Evolutionary conservation across 2,888 invertebrate species (phyloP).

Genomic region (Hirtodrosophila histrioides): DNA sequence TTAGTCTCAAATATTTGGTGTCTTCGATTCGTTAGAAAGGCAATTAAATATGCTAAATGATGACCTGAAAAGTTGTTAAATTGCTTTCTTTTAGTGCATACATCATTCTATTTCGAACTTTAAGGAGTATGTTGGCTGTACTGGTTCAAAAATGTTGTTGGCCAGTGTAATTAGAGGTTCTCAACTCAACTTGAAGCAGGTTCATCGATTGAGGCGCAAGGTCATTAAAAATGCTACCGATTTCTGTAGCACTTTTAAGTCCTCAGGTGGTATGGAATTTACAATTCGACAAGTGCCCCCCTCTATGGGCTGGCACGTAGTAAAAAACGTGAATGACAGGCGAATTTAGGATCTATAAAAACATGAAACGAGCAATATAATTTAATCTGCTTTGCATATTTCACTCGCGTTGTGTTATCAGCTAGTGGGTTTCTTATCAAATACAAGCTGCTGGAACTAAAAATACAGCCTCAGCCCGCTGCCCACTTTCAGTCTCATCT

Average conservation of each 20-base stretch:
- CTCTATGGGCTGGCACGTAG: too few relatives aligned
- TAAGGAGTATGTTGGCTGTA: too few relatives aligned
- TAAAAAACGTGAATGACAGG: neutral
- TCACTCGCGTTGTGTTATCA: constrained; percentile 13
- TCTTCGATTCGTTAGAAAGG: too few relatives aligned
- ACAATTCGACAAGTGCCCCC: too few relatives aligned
- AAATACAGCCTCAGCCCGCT: constrained; percentile 6
- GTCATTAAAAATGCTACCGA: neutral
- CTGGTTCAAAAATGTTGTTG: too few relatives aligned
- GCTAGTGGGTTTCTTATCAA: constrained; percentile 22
- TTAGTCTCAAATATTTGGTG: too few relatives aligned
- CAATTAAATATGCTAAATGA: too few relatives aligned
- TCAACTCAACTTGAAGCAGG: neutral
- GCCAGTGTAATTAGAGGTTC: neutral
- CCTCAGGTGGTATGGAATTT: too few relatives aligned
- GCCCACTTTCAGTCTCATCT: too few relatives aligned
- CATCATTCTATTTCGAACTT: too few relatives aligned
- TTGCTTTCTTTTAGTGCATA: too few relatives aligned
- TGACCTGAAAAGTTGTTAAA: too few relatives aligned
- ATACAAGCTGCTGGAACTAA: neutral
- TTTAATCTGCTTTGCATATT: constrained; percentile 22
- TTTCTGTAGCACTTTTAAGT: neutral
- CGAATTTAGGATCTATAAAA: neutral
- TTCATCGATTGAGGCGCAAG: neutral
- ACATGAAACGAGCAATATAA: neutral